Evolutionary conservation across 2,113 vertebrate genomes (phyloP).

Genomic region (Lamprologus lemairii): DNA sequence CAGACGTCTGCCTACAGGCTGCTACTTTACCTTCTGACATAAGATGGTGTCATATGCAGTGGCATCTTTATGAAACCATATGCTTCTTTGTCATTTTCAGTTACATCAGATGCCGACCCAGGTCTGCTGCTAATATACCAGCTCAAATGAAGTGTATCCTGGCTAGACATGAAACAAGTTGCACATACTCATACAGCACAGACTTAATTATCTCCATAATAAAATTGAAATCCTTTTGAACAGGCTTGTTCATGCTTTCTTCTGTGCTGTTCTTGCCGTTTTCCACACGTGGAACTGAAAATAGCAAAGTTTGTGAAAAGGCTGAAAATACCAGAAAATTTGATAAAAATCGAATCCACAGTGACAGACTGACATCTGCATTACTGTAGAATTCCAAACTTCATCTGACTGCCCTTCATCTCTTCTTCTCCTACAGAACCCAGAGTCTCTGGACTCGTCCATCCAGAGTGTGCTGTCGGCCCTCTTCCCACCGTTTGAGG

Average conservation of each 20-base stretch:
- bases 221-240: background rate
- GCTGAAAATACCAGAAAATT: background rate
- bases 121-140: slow-evolving; percentile 1
- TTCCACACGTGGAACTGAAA: background rate
- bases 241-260: background rate
- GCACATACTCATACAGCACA: background rate
- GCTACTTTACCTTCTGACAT: background rate
- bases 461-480: slow-evolving; percentile 83
- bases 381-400: background rate
- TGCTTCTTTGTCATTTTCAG: background rate
- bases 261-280: background rate
- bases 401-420: background rate
- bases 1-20: background rate
- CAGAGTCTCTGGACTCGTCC: slow-evolving; percentile 79
- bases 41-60: background rate
- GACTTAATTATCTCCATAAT: slow-evolving; percentile 28
- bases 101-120: background rate
- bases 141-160: slow-evolving; percentile 30
- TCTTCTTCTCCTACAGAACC: slow-evolving; percentile 65
- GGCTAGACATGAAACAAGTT: slow-evolving; percentile 31
- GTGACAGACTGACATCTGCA: background rate
- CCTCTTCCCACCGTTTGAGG: slow-evolving; percentile 88
- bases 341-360: background rate
- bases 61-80: background rate
- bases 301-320: background rate